A percentile compares a stretch with the other conserved stretches of the same genome.
Conservation (phyloP, 92 coral and sea anemone species). For the Ricordea florida region DNA sequence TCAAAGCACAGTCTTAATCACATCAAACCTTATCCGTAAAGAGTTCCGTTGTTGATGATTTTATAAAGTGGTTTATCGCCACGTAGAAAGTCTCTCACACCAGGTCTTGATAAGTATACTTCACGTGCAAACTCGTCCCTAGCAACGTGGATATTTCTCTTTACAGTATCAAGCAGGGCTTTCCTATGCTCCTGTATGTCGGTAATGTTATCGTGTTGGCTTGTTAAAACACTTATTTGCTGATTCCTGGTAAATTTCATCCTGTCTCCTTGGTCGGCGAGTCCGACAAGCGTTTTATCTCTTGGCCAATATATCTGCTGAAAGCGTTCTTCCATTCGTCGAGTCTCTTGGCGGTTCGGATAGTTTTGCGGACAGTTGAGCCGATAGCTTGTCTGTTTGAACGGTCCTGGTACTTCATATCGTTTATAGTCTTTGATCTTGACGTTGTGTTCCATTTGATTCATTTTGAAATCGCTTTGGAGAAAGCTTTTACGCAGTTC, state of each 20-base stretch:
- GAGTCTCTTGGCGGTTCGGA: constrained; percentile 83
- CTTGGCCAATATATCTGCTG: constrained; percentile 85
- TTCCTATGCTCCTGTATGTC: constrained; percentile 84
- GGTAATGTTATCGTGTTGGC: constrained; percentile 73
- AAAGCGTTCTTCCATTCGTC: constrained; percentile 88
- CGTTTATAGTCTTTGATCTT: constrained; percentile 94
- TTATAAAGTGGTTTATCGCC: constrained; percentile 88
- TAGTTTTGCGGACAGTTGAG: constrained; percentile 82
- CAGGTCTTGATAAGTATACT: constrained; percentile 76
- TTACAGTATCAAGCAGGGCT: constrained; percentile 64
- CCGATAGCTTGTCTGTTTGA: constrained; percentile 67
- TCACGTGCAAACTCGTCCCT: constrained; percentile 90
- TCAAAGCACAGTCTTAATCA: neutral
- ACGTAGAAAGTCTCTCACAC: constrained; percentile 73
- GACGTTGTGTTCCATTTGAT: constrained; percentile 97
- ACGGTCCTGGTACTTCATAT: constrained; percentile 81
- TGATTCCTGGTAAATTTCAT: constrained; percentile 87
- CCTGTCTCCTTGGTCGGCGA: constrained; percentile 85
- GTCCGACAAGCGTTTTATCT: constrained; percentile 70
- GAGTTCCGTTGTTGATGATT: constrained; percentile 85
- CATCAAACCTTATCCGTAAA: constrained; percentile 48
- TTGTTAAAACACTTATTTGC: constrained; percentile 78
- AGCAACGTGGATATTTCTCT: constrained; percentile 78
- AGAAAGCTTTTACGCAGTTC: neutral
- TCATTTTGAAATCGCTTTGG: constrained; percentile 53